Evolutionary conservation across 2,113 vertebrate species (phyloP).

Genomic region (Rana temporaria): DNA sequence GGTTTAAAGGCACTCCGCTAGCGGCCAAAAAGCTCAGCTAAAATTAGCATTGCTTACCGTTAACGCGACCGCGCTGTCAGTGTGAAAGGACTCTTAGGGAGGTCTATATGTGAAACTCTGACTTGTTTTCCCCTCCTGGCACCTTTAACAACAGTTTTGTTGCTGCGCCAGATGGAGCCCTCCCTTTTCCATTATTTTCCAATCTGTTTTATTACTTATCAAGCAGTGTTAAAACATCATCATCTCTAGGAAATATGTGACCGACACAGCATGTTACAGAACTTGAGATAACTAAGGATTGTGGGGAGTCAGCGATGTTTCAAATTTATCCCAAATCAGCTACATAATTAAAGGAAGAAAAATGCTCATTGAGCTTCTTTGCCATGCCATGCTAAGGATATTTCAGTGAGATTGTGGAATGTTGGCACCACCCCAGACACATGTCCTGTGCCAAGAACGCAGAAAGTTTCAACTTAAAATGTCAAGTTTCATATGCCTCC

Average conservation of each 20-base stretch:
- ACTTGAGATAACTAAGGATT: background rate
- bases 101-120: no score
- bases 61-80: no score
- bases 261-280: constrained; percentile 39
- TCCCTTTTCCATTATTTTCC: constrained; percentile 9
- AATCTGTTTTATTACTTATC: constrained; percentile 18
- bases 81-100: no score
- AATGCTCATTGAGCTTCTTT: constrained; percentile 2
- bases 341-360: constrained; percentile 26
- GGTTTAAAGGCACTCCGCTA: no score
- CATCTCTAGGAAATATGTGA: constrained; percentile 43
- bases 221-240: constrained; percentile 23
- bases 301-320: constrained; percentile 16
- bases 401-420: constrained; percentile 44
- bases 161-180: no score
- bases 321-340: background rate
- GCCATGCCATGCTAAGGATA: constrained; percentile 15
- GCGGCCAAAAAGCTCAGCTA: no score
- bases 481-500: constrained; percentile 30
- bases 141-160: no score
- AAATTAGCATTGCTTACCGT: no score
- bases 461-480: constrained; percentile 34
- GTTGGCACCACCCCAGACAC: constrained; percentile 32
- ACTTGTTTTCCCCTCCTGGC: no score
- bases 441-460: constrained; percentile 27